These are phyloP conservation scores for Drosophila triauraria DNA, from an alignment of 1,140 invertebrate genomes.

Conservation along the genomic window DNA sequence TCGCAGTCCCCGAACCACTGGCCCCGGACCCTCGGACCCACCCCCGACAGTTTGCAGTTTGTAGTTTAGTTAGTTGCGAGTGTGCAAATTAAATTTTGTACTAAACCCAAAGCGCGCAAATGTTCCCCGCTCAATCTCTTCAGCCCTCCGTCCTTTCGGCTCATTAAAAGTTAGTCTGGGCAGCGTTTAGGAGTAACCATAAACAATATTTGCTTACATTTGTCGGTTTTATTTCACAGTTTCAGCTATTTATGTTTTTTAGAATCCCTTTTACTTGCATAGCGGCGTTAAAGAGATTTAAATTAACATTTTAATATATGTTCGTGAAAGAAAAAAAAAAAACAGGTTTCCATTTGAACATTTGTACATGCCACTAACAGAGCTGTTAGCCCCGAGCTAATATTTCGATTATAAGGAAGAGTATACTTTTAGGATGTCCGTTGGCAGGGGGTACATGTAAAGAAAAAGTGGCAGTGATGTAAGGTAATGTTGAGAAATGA, in stretches of 20 bases:
- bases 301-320: slow-evolving; percentile 29
- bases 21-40: background rate
- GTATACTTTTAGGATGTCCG: slow-evolving; percentile 14
- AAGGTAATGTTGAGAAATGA: background rate
- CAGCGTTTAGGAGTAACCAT: slow-evolving; percentile 27
- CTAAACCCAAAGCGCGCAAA: slow-evolving; percentile 52
- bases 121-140: background rate
- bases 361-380: slow-evolving; percentile 6
- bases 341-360: background rate
- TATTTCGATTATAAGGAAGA: background rate
- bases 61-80: slow-evolving; percentile 59
- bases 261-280: background rate
- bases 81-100: slow-evolving; percentile 72
- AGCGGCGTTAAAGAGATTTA: slow-evolving; percentile 13
- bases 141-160: background rate
- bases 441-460: background rate
- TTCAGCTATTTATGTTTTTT: background rate
- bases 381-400: background rate
- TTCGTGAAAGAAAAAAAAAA: background rate
- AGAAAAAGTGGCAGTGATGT: background rate
- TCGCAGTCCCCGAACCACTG: slow-evolving; percentile 11
- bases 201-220: slow-evolving; percentile 53
- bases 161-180: slow-evolving; percentile 75
- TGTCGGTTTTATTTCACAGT: background rate
- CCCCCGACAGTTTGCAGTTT: slow-evolving; percentile 5